These are phyloP conservation scores for Bos taurus DNA, from an alignment of 2,113 vertebrate genomes.

Conservation along the genomic window DNA sequence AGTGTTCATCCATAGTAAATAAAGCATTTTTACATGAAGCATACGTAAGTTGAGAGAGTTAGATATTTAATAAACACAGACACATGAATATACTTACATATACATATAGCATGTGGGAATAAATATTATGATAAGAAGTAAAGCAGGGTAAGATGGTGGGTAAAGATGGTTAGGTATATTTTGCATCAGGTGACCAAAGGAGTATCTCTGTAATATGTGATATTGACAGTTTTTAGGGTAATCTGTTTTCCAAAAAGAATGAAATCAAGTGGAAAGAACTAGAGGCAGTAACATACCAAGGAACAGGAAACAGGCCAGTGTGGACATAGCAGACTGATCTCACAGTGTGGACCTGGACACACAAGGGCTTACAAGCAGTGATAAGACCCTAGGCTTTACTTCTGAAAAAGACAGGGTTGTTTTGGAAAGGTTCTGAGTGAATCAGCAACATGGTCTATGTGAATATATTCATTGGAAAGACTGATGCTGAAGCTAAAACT, in stretches of 20 bases:
- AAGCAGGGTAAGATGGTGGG: neutral
- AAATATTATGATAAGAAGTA: neutral
- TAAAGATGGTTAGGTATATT: neutral
- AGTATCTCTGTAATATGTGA: neutral
- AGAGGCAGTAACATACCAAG: neutral
- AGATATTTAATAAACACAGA: neutral
- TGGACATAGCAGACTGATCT: neutral
- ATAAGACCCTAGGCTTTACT: neutral
- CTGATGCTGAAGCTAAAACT: neutral
- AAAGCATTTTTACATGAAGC: neutral
- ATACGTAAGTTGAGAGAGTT: neutral
- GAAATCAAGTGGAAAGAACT: neutral
- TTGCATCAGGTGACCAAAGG: neutral
- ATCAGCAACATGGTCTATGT: neutral
- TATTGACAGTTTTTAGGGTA: neutral
- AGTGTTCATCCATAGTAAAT: neutral
- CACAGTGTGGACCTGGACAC: neutral
- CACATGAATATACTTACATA: neutral
- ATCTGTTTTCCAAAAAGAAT: neutral
- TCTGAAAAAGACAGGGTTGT: neutral
- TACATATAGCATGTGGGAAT: neutral
- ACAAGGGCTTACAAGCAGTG: neutral
- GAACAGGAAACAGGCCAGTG: rapidly evolving
- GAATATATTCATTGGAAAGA: neutral
- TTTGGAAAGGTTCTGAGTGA: neutral